Percentiles rank a stretch among this genome's conserved stretches.
Evolutionary conservation across 2,113 vertebrate genomes (phyloP).

Genomic region (Macquaria australasica): DNA sequence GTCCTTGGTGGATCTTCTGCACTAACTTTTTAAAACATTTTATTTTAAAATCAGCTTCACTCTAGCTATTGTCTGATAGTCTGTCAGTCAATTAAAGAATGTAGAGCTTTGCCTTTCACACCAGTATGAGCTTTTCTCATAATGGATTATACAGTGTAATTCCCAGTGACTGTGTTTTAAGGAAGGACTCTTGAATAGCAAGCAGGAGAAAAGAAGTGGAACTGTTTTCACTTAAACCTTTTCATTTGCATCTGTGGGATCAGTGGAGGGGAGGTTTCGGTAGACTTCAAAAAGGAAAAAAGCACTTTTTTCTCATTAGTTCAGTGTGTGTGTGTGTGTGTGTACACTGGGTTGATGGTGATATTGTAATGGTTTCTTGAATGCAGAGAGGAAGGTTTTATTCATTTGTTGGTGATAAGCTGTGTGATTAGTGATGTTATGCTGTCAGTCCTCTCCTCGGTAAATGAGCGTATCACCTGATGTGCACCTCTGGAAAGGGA

Average conservation of each 20-base stretch:
- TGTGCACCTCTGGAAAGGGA: conserved; percentile 8
- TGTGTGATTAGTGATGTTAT: conserved; percentile 19
- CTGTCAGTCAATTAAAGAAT: conserved; percentile 27
- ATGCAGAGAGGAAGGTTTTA: neutral
- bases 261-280: neutral
- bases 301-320: neutral
- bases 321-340: neutral
- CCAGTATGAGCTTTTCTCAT: conserved; percentile 13
- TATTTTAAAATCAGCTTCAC: neutral
- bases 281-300: neutral
- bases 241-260: conserved; percentile 22
- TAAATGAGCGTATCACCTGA: conserved; percentile 3
- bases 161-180: conserved; percentile 33
- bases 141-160: conserved; percentile 40
- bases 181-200: conserved; percentile 40
- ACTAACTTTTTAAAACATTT: neutral
- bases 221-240: conserved; percentile 38
- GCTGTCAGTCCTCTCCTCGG: neutral
- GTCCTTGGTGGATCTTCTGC: conserved; percentile 29
- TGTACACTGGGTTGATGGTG: neutral
- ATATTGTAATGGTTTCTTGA: conserved; percentile 3
- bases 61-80: conserved; percentile 31
- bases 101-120: conserved; percentile 27
- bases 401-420: neutral
- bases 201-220: conserved; percentile 12